Percentiles rank a stretch among this genome's conserved stretches.
phyloP scores from a whole-genome alignment of 2,797 vertebrate genomes.

The Sternarchorhynchus goeldii region DNA sequence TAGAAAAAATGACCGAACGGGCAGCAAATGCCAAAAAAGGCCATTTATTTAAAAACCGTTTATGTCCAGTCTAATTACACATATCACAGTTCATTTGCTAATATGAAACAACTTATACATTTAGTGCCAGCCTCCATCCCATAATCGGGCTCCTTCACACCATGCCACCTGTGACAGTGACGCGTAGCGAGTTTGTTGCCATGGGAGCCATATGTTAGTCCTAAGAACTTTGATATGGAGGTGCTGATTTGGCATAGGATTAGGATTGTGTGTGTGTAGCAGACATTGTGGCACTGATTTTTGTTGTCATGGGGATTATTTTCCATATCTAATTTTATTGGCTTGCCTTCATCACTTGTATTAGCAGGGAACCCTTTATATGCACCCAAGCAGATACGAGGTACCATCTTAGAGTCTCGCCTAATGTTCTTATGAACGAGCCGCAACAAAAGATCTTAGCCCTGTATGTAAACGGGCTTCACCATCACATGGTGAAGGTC shows the following conservation, averaged over 20 bases:
- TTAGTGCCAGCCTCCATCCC: slow-evolving; percentile 12
- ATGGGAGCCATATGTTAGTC: slow-evolving; percentile 14
- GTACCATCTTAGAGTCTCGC: background rate
- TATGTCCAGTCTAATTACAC: background rate
- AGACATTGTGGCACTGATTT: slow-evolving; percentile 18
- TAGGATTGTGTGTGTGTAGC: slow-evolving; percentile 27
- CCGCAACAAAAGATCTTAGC: background rate
- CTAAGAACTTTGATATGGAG: slow-evolving; percentile 43
- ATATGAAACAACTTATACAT: slow-evolving; percentile 9
- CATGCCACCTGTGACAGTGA: slow-evolving; percentile 13
- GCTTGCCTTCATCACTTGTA: slow-evolving; percentile 6
- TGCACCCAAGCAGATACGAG: background rate
- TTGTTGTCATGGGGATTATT: slow-evolving; percentile 30
- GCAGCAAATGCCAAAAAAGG: background rate
- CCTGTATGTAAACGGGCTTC: background rate
- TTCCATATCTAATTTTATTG: slow-evolving; percentile 21
- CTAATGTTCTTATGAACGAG: background rate
- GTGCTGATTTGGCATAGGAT: slow-evolving; percentile 19
- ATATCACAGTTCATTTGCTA: background rate
- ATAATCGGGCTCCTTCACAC: slow-evolving; percentile 25
- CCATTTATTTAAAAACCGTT: background rate
- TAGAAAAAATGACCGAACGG: no score
- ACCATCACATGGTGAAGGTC: background rate
- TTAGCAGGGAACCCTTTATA: background rate
- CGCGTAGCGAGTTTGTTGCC: slow-evolving; percentile 20